A percentile compares a stretch with the other conserved stretches of the same genome.
These are phyloP conservation scores for Leptinotarsa tumamoca DNA, from an alignment of 2,888 invertebrate genomes.

Conservation along the genomic window DNA sequence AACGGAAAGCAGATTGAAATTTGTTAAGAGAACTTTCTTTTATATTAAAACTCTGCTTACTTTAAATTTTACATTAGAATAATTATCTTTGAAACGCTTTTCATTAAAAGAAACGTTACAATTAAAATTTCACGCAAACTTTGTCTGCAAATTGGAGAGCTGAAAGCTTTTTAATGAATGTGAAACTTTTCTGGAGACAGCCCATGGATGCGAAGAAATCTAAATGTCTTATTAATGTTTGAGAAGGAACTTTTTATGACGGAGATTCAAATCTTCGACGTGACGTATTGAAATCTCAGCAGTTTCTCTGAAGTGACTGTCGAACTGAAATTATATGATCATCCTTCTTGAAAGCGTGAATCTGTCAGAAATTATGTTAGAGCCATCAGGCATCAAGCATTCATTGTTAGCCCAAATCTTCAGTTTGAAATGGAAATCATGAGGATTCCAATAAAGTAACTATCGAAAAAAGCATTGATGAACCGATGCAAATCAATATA, in stretches of 20 bases:
- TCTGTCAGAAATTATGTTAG: not conserved
- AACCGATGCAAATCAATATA: too few species aligned
- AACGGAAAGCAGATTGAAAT: slow-evolving; percentile 43
- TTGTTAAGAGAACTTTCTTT: slow-evolving; percentile 47
- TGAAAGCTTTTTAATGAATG: slow-evolving; percentile 51
- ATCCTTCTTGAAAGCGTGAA: not conserved
- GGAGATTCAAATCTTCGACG: not conserved
- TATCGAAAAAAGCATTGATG: too few species aligned
- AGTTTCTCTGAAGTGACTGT: not conserved
- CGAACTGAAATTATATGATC: not conserved
- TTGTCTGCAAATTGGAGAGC: slow-evolving; percentile 45
- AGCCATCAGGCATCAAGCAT: not conserved
- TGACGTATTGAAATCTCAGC: not conserved
- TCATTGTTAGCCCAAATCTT: too few species aligned
- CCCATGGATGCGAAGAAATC: slow-evolving; percentile 35
- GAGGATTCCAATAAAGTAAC: too few species aligned
- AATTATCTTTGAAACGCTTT: slow-evolving; percentile 54
- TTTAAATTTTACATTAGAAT: slow-evolving; percentile 52
- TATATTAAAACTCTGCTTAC: slow-evolving; percentile 49
- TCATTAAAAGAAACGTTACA: slow-evolving; percentile 52
- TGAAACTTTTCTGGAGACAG: slow-evolving; percentile 41
- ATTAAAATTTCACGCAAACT: slow-evolving; percentile 50
- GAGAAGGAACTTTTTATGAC: slow-evolving; percentile 36
- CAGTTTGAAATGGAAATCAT: too few species aligned
- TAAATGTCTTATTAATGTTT: slow-evolving; percentile 46